Evolutionary conservation across 2,113 vertebrate genomes (phyloP), one percentile per base, ranked within the genome.

Genomic region (Ancistrus triradiatus): DNA sequence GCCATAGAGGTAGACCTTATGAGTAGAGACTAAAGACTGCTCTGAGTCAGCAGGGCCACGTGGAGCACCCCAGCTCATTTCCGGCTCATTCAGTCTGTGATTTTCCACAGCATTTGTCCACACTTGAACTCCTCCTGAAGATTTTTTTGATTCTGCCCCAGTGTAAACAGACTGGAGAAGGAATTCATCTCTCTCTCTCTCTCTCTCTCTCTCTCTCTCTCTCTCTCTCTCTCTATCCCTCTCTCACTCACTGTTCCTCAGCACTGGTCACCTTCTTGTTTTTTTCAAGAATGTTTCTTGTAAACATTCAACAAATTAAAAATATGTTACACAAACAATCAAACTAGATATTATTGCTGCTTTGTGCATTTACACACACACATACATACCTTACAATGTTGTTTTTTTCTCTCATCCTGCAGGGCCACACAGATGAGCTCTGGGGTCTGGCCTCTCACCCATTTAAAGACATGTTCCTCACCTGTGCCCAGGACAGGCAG

Each of bases 381-480:
- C n/a, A n/a, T 15, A 0, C 18, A 1, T 15, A 3, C 18, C 22
- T 27, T 18, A 61, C 18, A 1, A 14, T 24, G 25, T 18, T 14
- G 5, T 42, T 21, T 51, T 2, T 75, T 43, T 70, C 9, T 75
- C 47, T 70, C 9, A 4, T 7, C 35, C 77, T 76, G 14, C 74
- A 98, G 95, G 96, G 96, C 66, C 96, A 98, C 84, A 98, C 94
- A 19, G 96, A 98, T 59, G 96, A 98, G 73, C 91, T 98, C 49
- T 98, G 95, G 96, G 96, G 96, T 72, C 75, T 98, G 75, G 95
- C 94, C 17, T 86, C 92, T 33, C 96, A 98, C 78, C 96, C 96
- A 2, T 97, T 91, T 84, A 93, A 87, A 79, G 86, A 91, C 7
- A 70, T 93, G 70, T 94, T 98, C 67, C 89, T 98, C 83, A 95